Conservation (phyloP, 2,113 vertebrate genomes). For the Actenoides lindsayi region DNA sequence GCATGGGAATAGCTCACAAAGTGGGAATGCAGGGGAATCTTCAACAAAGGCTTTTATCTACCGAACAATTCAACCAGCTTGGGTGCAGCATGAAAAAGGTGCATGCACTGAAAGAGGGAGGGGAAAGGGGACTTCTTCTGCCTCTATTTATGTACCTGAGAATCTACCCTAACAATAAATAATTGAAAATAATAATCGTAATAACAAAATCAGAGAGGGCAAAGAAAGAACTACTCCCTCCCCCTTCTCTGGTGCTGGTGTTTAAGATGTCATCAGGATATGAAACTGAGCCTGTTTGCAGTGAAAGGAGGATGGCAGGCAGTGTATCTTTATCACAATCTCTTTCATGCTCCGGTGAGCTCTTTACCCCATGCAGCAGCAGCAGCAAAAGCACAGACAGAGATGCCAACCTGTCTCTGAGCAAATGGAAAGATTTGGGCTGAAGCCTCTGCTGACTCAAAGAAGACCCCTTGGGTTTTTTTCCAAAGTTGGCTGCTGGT, state of each 20-base stretch:
- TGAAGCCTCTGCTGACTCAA: neutral
- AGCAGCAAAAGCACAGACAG: conserved; percentile 28
- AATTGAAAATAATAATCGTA: conserved; percentile 31
- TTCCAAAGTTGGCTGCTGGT: neutral
- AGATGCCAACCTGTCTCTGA: conserved; percentile 51
- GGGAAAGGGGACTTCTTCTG: neutral
- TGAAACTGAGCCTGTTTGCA: conserved; percentile 21
- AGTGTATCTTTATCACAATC: conserved; percentile 64
- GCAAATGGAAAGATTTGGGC: neutral
- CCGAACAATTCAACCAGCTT: conserved; percentile 1
- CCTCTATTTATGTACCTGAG: neutral
- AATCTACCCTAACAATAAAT: neutral
- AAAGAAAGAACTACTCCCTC: neutral
- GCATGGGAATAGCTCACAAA: conserved; percentile 38
- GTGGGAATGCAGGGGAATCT: conserved; percentile 10
- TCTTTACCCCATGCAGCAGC: neutral
- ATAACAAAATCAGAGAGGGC: neutral
- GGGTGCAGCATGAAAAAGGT: neutral
- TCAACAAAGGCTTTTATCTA: conserved; percentile 45
- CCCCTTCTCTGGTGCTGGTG: neutral
- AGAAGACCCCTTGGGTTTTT: conserved; percentile 3
- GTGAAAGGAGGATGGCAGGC: conserved; percentile 46
- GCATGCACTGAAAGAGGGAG: neutral
- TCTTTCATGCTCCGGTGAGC: conserved; percentile 65
- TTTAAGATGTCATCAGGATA: conserved; percentile 27